phyloP scores from a whole-genome alignment of 2,113 vertebrate genomes.

The Heterotilapia buettikoferi region DNA sequence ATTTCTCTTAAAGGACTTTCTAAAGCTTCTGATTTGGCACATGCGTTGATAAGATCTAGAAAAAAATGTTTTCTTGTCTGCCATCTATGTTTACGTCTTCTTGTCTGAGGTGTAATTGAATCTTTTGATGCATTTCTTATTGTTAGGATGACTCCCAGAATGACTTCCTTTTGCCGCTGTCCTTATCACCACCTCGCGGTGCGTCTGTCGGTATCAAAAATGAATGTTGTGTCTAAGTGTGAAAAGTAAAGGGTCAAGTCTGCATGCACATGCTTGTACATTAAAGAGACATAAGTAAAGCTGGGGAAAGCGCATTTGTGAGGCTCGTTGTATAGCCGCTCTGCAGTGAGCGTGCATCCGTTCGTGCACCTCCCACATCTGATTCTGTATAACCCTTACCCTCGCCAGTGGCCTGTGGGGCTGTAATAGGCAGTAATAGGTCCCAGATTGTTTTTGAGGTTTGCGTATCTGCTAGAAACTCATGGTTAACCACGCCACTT shows the following conservation, averaged over 20 bases:
- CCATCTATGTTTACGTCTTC: background rate
- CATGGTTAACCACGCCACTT: conserved; percentile 69
- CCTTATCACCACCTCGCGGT: background rate
- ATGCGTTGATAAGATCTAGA: conserved; percentile 29
- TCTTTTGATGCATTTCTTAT: background rate
- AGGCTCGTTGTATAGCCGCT: background rate
- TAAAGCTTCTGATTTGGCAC: conserved; percentile 1
- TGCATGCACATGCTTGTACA: background rate
- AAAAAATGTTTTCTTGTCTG: background rate
- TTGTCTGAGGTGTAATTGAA: background rate
- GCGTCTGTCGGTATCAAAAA: background rate
- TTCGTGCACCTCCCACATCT: conserved; percentile 34
- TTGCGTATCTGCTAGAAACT: conserved; percentile 39
- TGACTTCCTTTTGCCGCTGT: background rate
- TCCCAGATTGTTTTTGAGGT: conserved; percentile 72
- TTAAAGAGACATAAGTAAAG: background rate
- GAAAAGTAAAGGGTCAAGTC: background rate
- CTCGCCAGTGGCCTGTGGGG: conserved; percentile 51
- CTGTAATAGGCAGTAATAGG: conserved; percentile 70
- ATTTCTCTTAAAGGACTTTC: background rate
- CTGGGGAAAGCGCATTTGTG: background rate
- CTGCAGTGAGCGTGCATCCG: conserved; percentile 1
- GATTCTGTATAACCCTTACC: conserved; percentile 42
- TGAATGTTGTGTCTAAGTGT: conserved; percentile 38
- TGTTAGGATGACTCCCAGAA: background rate